These are phyloP conservation scores for Epizoanthus rinbou DNA, from an alignment of 92 coral and sea anemone species.

Conservation along the genomic window DNA sequence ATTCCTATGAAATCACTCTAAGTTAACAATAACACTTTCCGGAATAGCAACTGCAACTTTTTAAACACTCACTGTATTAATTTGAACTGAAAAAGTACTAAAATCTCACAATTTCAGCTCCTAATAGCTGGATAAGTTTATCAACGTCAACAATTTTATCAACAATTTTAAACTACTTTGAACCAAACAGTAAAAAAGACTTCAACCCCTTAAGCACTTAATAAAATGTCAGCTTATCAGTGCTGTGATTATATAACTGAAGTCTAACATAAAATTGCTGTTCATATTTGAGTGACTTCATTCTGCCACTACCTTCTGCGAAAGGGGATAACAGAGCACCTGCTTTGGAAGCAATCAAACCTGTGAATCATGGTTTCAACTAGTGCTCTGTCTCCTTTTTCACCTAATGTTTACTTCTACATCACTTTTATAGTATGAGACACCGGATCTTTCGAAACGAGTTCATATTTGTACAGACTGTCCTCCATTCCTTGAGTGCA, in stretches of 20 bases:
- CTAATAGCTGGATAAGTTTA: neutral
- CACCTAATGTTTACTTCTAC: no score
- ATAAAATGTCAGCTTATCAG: slow-evolving; percentile 3
- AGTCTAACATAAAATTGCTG: no score
- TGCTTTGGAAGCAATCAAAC: no score
- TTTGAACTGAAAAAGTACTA: neutral
- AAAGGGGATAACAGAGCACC: no score
- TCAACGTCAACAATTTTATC: neutral
- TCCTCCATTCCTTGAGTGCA: neutral
- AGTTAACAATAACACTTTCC: slow-evolving; percentile 1
- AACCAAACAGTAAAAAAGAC: slow-evolving; percentile 8
- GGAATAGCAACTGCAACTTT: neutral
- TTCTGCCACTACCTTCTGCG: no score
- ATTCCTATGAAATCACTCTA: neutral
- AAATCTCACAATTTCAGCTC: neutral
- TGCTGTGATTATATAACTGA: neutral
- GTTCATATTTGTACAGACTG: neutral
- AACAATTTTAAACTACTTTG: neutral
- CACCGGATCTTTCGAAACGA: no score
- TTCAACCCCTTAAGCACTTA: slow-evolving; percentile 1
- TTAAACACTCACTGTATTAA: neutral
- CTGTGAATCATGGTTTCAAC: no score
- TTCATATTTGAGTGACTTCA: no score
- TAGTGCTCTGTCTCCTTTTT: no score
- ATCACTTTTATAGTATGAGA: no score